Evolutionary conservation across 2,797 vertebrate genomes (phyloP), one percentile per base, ranked within the genome.

Genomic region (Helarctos malayanus): DNA sequence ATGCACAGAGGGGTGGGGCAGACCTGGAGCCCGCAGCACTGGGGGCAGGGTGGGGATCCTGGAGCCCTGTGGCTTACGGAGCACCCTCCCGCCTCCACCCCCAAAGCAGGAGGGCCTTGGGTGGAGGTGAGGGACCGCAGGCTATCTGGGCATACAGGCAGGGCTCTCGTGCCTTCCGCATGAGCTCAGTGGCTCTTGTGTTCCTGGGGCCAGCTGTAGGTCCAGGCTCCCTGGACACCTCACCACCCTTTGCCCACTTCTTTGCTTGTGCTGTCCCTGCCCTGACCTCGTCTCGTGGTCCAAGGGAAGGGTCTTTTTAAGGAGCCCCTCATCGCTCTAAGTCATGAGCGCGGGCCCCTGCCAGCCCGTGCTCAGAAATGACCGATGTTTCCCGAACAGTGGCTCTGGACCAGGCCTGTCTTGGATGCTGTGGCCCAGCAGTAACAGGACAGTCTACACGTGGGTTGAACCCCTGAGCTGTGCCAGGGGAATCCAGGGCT

Each of bases 201-300:
- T 82, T 59, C 13, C 18, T 29, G 54, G 45, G n/a, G 29, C 73
- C 5, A 10, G 2, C 47, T 3, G 25, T 23, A 29, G 56, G 88
- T 49, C 45, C 18, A 13, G 89, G 56, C 38, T 27, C 16, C 38
- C 65, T 1, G 8, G 38, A 32, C 19, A 0, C 1, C 4, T 79
- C 27, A 13, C 73, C 18, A 15, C 10, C 29, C 4, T 15, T 27
- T n/a, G 14, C 49, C 47, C 7, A 19, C 7, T 35, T 38, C 32
- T 56, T 19, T 1, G 54, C 21, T 27, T 69, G 21, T 71, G 65
- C 63, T 65, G 15, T 76, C 23, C 27, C 59, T 49, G 41, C 19
- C 18, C 3, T 1, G 4, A 27, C 56, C 54, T 9, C 0, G 12
- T 16, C 16, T 1, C 13, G n/a, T 3, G 11, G 15, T 45, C 68